Evolutionary conservation across 2,113 vertebrate genomes (phyloP).

Genomic region (Ibidorhyncha struthersii): DNA sequence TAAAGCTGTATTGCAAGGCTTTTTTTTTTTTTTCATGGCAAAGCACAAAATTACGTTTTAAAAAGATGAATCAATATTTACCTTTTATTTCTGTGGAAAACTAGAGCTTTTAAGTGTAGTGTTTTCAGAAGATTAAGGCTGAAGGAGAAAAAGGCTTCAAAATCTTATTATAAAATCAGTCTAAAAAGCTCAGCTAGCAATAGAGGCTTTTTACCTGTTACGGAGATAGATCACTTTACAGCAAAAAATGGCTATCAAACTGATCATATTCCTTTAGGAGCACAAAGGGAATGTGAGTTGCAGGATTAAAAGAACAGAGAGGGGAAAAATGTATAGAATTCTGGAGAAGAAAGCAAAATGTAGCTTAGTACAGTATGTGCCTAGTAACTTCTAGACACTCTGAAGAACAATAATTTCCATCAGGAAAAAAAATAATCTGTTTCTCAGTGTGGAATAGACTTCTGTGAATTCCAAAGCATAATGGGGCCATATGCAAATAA

Average conservation of each 20-base stretch:
- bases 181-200: background rate
- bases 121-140: background rate
- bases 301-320: background rate
- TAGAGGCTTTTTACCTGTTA: background rate
- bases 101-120: background rate
- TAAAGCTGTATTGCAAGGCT: background rate
- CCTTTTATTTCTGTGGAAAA: background rate
- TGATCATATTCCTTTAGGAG: background rate
- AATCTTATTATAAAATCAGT: background rate
- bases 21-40: background rate
- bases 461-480: slow-evolving; percentile 31
- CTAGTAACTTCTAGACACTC: background rate
- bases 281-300: background rate
- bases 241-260: background rate
- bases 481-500: slow-evolving; percentile 54
- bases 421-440: background rate
- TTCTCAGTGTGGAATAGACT: slow-evolving; percentile 3
- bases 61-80: background rate
- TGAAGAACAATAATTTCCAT: slow-evolving; percentile 17
- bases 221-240: background rate
- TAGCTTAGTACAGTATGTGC: background rate
- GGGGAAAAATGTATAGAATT: background rate
- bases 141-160: background rate
- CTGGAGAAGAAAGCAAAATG: background rate
- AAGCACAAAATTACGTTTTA: background rate